Conservation (phyloP, 1,140 invertebrate species). For the Conus betulinus region DNA sequence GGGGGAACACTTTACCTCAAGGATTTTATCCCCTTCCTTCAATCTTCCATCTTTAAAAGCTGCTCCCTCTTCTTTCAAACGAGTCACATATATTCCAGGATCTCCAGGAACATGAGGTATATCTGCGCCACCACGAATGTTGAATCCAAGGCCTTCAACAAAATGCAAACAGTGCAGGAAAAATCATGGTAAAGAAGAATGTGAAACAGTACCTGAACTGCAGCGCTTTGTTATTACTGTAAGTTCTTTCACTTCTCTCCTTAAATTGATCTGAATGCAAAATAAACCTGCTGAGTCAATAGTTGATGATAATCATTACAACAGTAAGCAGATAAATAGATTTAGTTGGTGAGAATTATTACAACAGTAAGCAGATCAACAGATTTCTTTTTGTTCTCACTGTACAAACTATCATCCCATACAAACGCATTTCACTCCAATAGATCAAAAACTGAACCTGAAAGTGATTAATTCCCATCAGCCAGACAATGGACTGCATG, state of each 20-base stretch:
- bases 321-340: not conserved
- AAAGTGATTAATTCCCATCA: too few species aligned
- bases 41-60: conserved; percentile 72
- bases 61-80: conserved; percentile 73
- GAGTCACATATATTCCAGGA: conserved; percentile 75
- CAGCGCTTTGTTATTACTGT: not conserved
- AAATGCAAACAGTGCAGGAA: not conserved
- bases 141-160: conserved; percentile 76
- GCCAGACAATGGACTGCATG: too few species aligned
- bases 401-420: too few species aligned
- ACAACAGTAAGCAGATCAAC: not conserved
- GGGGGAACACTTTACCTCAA: conserved; percentile 58
- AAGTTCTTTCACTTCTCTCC: too few species aligned
- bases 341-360: not conserved
- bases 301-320: not conserved
- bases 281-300: not conserved
- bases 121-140: conserved; percentile 76
- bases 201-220: not conserved
- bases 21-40: conserved; percentile 75
- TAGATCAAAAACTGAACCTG: too few species aligned
- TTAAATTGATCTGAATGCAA: too few species aligned
- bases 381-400: too few species aligned
- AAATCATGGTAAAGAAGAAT: not conserved
- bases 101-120: conserved; percentile 74
- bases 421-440: too few species aligned